Evolutionary conservation across 2,113 vertebrate species (phyloP).

Genomic region (Tauraco erythrolophus): DNA sequence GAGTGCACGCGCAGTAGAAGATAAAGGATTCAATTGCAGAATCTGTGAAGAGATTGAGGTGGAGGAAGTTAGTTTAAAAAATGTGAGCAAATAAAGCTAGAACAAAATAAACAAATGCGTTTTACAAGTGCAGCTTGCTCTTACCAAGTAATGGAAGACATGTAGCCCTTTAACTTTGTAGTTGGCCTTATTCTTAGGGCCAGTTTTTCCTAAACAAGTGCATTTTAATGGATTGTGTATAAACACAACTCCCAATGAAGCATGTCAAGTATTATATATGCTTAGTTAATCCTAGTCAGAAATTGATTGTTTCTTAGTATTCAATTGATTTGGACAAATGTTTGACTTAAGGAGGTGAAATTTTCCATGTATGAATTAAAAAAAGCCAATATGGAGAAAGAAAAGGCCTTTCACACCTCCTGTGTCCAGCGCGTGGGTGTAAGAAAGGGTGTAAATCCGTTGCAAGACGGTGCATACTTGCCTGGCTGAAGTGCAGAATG

Average conservation of each 20-base stretch:
- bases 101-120: background rate
- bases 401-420: background rate
- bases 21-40: background rate
- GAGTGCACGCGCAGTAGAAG: background rate
- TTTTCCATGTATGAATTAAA: background rate
- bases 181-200: background rate
- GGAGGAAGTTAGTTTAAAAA: background rate
- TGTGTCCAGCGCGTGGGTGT: background rate
- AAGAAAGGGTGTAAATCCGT: background rate
- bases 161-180: background rate
- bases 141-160: background rate
- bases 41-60: background rate
- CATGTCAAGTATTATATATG: background rate
- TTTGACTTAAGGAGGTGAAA: background rate
- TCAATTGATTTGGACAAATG: background rate
- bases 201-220: background rate
- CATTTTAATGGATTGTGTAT: background rate
- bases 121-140: background rate
- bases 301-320: background rate
- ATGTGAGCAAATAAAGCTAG: background rate
- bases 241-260: background rate
- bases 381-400: background rate
- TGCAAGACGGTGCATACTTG: background rate
- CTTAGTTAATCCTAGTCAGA: background rate
- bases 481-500: background rate